Evolutionary conservation across 35 echinoderm and acorn worm species (phyloP).

Genomic region (Heliocidaris tuberculata): DNA sequence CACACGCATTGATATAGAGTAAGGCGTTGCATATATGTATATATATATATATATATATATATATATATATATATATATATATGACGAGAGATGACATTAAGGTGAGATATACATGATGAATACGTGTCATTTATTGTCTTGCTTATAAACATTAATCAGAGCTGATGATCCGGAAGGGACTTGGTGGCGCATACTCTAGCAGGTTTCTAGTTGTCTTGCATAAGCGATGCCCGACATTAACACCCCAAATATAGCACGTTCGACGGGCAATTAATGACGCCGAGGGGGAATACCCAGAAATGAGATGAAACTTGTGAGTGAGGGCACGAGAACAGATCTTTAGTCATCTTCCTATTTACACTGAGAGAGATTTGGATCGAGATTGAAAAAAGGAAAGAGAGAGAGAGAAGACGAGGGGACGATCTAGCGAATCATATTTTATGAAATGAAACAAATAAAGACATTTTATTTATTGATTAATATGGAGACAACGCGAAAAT

Average conservation of each 20-base stretch:
- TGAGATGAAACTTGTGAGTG: background rate
- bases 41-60: too few relatives aligned
- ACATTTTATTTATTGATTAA: background rate
- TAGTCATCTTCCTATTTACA: background rate
- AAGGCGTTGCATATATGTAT: background rate
- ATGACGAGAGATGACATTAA: background rate
- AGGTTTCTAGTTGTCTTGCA: background rate
- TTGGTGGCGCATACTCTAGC: background rate
- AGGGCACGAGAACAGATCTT: background rate
- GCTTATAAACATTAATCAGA: background rate
- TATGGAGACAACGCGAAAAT: background rate
- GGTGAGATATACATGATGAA: background rate
- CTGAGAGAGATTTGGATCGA: background rate
- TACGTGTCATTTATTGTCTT: background rate
- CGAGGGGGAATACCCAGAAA: background rate
- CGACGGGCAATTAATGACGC: background rate
- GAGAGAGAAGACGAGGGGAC: background rate
- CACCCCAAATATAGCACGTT: background rate
- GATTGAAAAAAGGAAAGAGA: background rate
- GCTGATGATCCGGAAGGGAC: background rate
- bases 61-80: too few relatives aligned
- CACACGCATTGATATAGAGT: background rate
- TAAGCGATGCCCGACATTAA: background rate
- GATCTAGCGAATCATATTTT: background rate
- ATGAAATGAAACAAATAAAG: background rate